Percentiles rank a stretch among this genome's conserved stretches.
Evolutionary conservation across 2,797 vertebrate species (phyloP).

Genomic region (Mionectes olivaceus): DNA sequence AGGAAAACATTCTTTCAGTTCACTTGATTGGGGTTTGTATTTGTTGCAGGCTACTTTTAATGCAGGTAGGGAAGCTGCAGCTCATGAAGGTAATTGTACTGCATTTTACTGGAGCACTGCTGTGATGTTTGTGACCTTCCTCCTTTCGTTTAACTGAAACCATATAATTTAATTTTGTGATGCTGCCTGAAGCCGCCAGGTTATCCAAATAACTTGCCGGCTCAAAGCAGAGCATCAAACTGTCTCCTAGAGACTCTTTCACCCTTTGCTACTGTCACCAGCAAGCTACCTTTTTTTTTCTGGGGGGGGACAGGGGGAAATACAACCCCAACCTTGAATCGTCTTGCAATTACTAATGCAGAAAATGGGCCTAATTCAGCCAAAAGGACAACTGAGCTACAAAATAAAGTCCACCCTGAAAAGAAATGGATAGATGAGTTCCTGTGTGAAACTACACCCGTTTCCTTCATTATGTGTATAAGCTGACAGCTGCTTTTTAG

Average conservation of each 20-base stretch:
- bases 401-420: not conserved
- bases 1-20: not conserved
- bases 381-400: not conserved
- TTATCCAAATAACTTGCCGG: not conserved
- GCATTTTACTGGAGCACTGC: not conserved
- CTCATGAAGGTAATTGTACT: not conserved
- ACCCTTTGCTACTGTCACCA: fast-evolving
- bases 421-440: not conserved
- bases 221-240: not conserved
- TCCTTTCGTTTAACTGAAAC: not conserved
- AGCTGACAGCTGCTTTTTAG: not conserved
- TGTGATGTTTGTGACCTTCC: not conserved
- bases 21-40: not conserved
- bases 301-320: fast-evolving
- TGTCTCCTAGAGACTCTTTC: not conserved
- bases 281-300: not conserved
- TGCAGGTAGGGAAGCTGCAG: not conserved
- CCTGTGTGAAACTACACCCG: not conserved
- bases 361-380: not conserved
- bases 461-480: not conserved
- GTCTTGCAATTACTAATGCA: not conserved
- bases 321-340: not conserved
- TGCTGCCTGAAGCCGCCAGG: not conserved
- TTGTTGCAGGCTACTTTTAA: not conserved
- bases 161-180: not conserved